Evolutionary conservation across 1,140 invertebrate species (phyloP), one percentile per base, ranked within the genome.

Genomic region (Aphidius ervi): DNA sequence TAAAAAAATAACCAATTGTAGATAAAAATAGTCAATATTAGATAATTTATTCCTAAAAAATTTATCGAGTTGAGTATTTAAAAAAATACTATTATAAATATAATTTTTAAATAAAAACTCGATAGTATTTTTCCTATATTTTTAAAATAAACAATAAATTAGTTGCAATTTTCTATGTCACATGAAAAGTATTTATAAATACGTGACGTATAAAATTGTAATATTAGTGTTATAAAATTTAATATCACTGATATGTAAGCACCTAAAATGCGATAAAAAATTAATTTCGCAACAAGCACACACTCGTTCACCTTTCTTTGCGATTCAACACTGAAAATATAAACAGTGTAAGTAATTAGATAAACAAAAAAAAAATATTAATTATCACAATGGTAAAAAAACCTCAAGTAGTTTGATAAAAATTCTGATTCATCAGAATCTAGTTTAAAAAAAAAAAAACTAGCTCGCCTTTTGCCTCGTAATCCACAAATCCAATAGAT

Each of bases 391-490:
- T 31, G 23, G 23, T 31, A 31, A 48, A 56, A 42, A 46, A 39
- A 40, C n/a, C 40, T 23, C 46, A 57, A 57, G 5, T 46, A 16
- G 39, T 50, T 31, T 5, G 5, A 45, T 9, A 56, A 31, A 31
- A 20, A 7, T 37, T 9, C n/a, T 16, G 40, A 54, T 16, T n/a
- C 40, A 54, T n/a, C 42, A 58, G 20, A 55, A 40, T 48, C 55
- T 41, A 47, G 53, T 59, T 47, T 46, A 16, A 9, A 46, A 61
- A 47, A 46, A 48, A 59, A 58, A 58, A 41, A 40, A 64, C 41
- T 75, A 79, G 71, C 66, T 70, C 73, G 75, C 77, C 77, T 79
- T 79, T 79, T 79, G 77, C 76, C 77, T 78, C 76, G 56, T 70
- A 61, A 41, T 40, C 39, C 39, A 40, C 42, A 45, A 46, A 23